Conservation (phyloP, 1,140 invertebrate species). For the Drosophila hydei region DNA sequence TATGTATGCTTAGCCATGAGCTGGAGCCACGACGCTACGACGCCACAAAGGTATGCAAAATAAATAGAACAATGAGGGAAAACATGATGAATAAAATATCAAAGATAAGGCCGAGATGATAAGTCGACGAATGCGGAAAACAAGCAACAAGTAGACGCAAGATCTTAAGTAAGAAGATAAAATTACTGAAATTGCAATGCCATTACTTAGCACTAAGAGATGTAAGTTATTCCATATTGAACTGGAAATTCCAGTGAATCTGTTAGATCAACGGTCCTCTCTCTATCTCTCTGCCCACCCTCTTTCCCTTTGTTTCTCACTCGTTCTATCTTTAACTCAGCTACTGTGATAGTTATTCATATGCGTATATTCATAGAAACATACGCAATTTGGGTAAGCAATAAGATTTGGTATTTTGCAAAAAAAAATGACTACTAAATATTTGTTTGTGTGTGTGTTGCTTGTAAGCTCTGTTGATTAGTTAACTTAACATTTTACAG, state of each 20-base stretch:
- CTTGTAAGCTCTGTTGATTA: background rate
- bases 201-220: no score
- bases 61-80: background rate
- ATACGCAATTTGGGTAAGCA: no score
- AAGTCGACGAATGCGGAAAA: slow-evolving; percentile 7
- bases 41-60: background rate
- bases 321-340: background rate
- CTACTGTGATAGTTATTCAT: background rate
- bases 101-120: background rate
- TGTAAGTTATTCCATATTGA: no score
- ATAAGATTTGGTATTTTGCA: background rate
- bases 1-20: background rate
- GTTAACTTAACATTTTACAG: background rate
- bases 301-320: no score
- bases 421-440: background rate
- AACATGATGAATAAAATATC: background rate
- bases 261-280: no score
- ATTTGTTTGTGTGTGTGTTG: background rate
- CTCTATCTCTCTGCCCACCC: no score
- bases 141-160: background rate
- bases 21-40: background rate
- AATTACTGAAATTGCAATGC: background rate
- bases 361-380: background rate
- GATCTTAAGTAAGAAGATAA: background rate
- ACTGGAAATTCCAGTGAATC: no score